phyloP scores from a whole-genome alignment of 2,888 invertebrate genomes.

The Microctonus aethiopoides region DNA sequence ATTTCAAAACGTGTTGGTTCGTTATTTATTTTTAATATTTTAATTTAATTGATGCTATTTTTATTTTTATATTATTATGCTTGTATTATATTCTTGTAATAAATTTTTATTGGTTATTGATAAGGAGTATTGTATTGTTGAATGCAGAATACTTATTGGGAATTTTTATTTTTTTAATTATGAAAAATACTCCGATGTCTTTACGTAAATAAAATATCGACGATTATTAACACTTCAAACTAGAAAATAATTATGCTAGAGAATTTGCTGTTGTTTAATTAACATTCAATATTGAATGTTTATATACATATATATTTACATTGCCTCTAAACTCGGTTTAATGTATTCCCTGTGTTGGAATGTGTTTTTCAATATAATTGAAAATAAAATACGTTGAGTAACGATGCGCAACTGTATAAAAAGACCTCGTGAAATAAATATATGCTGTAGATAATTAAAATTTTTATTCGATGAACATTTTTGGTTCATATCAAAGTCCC shows the following conservation, averaged over 20 bases:
- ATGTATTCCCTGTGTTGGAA: background rate
- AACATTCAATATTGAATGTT: conserved; percentile 6
- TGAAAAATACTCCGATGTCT: no score
- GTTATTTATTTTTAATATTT: no score
- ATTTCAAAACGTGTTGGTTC: no score
- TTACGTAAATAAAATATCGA: background rate
- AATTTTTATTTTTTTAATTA: conserved; percentile 3
- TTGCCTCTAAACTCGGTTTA: no score
- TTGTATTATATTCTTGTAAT: no score
- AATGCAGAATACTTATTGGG: no score
- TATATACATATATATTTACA: background rate
- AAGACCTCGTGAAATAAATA: background rate
- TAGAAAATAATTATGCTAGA: background rate
- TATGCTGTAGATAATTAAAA: conserved; percentile 5
- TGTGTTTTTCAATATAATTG: conserved; percentile 9
- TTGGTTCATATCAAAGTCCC: background rate
- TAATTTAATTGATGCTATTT: no score
- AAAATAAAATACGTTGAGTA: conserved; percentile 4
- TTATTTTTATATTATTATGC: no score
- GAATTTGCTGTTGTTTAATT: conserved; percentile 5
- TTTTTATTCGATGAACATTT: background rate
- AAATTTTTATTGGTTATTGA: no score
- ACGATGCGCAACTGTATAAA: background rate
- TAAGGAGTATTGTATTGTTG: no score
- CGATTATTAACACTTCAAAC: background rate